Evolutionary conservation across 2,888 invertebrate species (phyloP), one percentile per base, ranked within the genome.

Genomic region (Acrobasis suavella): DNA sequence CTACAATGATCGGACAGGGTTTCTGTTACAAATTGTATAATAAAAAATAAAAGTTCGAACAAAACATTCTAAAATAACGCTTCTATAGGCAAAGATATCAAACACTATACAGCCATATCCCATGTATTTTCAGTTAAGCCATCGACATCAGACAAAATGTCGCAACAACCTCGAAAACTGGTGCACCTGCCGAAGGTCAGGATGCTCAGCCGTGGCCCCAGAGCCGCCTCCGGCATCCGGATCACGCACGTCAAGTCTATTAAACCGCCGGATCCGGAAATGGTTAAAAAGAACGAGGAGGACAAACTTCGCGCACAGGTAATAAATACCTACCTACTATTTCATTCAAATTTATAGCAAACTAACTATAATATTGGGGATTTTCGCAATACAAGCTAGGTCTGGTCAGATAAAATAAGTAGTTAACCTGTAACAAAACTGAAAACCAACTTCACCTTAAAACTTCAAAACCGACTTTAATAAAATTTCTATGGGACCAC

Each of bases 171-270:
- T 0, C 77, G 80, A 1, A 88, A 87, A 66, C 70, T 87, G 16
- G 76, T 89, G 37, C 91, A 89, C 66, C 73, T 89, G 15, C 86
- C 90, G 0, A 89, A 87, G 68, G 80, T 90, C 42, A 76, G 88
- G 65, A 89, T 92, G 89, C 74, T 90, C 38, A 77, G 78, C 15
- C 81, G 86, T 0, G 83, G 83, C 0, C 81, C 79, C 0, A 71
- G 86, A 1, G 14, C 74, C 1, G 10, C 74, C 0, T 71, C 85
- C 0, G 80, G 85, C 2, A 76, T 91, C n/a, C 79, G 86, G 51
- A 89, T 92, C 67, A 90, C 90, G 14, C 88, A 87, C 62, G 81
- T 90, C 9, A 89, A 86, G 69, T 80, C 87, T 0, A 87, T 89
- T n/a, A 83, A 77, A 58, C 90, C 87, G 0, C 84, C 89, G 0